A percentile compares a stretch with the other conserved stretches of the same genome.
Evolutionary conservation across 92 coral and sea anemone species (phyloP).

Genomic region (Palythoa grandiflora): DNA sequence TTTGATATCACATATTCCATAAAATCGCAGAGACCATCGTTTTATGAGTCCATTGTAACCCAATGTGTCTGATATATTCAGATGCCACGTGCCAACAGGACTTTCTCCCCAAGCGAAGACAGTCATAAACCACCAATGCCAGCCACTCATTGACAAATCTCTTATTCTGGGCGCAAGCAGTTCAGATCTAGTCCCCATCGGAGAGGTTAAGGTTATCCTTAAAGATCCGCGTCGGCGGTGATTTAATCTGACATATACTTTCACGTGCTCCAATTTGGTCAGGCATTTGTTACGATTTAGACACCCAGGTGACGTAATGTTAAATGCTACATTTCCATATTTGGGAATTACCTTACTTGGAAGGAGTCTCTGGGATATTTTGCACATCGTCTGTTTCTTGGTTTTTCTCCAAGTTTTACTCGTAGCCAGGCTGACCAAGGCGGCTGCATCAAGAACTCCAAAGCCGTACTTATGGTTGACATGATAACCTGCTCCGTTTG

Average conservation of each 20-base stretch:
- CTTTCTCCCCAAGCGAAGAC: slow-evolving; percentile 97
- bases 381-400: slow-evolving; percentile 82
- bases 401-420: slow-evolving; percentile 80
- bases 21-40: slow-evolving; percentile 87
- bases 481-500: slow-evolving; percentile 89
- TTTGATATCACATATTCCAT: slow-evolving; percentile 77
- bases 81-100: slow-evolving; percentile 89
- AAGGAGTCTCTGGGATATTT: slow-evolving; percentile 51
- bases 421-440: slow-evolving; percentile 79
- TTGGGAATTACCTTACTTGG: slow-evolving; percentile 64
- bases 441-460: slow-evolving; percentile 91
- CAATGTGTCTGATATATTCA: slow-evolving; percentile 74
- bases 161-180: slow-evolving; percentile 76
- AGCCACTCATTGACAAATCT: slow-evolving; percentile 78
- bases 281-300: slow-evolving; percentile 64
- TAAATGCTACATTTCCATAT: slow-evolving; percentile 59
- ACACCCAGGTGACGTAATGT: slow-evolving; percentile 78
- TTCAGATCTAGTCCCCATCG: slow-evolving; percentile 89
- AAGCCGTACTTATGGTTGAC: slow-evolving; percentile 97
- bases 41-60: slow-evolving; percentile 75
- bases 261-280: slow-evolving; percentile 88
- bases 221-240: slow-evolving; percentile 87
- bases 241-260: slow-evolving; percentile 73
- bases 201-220: slow-evolving; percentile 82
- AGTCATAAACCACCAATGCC: slow-evolving; percentile 98